Percentiles rank a stretch among this genome's conserved stretches.
Evolutionary conservation across 2,113 vertebrate species (phyloP).

Genomic region (Lethenteron reissneri): DNA sequence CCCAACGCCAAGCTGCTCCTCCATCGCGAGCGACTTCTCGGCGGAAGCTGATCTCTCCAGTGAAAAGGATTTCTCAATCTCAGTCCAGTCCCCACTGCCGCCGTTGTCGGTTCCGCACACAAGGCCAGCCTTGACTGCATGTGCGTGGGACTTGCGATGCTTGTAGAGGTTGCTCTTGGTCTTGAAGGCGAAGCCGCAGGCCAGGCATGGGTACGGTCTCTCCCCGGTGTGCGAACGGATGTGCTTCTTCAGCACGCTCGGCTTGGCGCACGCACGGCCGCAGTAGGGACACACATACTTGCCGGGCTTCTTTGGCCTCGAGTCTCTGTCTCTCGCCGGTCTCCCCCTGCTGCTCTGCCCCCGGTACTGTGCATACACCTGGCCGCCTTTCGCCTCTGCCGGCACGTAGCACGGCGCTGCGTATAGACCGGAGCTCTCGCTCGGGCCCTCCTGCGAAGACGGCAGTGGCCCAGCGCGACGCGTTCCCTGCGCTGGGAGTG

Average conservation of each 20-base stretch:
- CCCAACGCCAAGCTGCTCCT: too few species aligned
- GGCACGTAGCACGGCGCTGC: too few species aligned
- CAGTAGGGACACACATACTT: slow-evolving; percentile 96
- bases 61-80: slow-evolving; percentile 1
- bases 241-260: slow-evolving; percentile 93
- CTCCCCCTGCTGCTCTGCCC: not conserved
- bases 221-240: slow-evolving; percentile 95
- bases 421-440: not conserved
- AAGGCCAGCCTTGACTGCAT: slow-evolving; percentile 89
- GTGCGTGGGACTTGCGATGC: slow-evolving; percentile 90
- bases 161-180: slow-evolving; percentile 98
- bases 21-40: not conserved
- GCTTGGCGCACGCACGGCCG: slow-evolving; percentile 83
- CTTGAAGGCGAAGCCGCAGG: slow-evolving; percentile 96
- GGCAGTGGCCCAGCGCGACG: too few species aligned
- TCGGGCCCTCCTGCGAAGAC: not conserved
- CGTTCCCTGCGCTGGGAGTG: not conserved
- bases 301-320: slow-evolving; percentile 79
- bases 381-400: too few species aligned
- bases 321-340: slow-evolving; percentile 34
- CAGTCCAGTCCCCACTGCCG: slow-evolving; percentile 17
- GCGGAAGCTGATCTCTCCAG: not conserved
- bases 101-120: slow-evolving; percentile 45
- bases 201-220: slow-evolving; percentile 76
- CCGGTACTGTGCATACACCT: too few species aligned